These are phyloP conservation scores for Butastur rufipennis DNA, from an alignment of 2,113 vertebrate genomes.

Conservation along the genomic window DNA sequence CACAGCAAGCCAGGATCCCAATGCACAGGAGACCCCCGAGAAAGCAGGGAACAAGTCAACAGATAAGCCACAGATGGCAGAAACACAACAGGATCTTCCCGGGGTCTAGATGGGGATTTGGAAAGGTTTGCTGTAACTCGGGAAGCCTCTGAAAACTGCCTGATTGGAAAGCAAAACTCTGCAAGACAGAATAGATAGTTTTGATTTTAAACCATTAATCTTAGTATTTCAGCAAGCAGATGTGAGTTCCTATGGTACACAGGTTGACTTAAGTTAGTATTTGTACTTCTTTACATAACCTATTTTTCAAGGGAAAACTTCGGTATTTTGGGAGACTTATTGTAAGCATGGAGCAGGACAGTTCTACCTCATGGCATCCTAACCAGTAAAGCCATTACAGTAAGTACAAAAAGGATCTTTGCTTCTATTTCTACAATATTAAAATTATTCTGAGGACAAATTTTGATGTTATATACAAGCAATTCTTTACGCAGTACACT, in stretches of 20 bases:
- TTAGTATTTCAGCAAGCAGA: not conserved
- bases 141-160: not conserved
- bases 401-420: not conserved
- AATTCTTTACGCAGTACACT: not conserved
- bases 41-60: not conserved
- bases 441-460: not conserved
- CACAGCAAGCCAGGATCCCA: not conserved
- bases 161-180: not conserved
- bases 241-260: not conserved
- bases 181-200: not conserved
- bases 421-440: not conserved
- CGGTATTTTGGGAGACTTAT: not conserved
- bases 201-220: not conserved
- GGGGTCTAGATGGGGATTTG: not conserved
- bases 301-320: not conserved
- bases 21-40: not conserved
- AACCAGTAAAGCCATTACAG: not conserved
- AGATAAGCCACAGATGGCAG: not conserved
- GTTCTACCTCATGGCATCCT: not conserved
- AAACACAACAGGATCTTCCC: not conserved
- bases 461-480: not conserved
- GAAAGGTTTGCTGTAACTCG: not conserved
- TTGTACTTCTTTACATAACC: not conserved
- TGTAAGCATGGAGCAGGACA: not conserved
- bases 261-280: not conserved